Evolutionary conservation across 2,113 vertebrate species (phyloP), one percentile per base, ranked within the genome.

Genomic region (Hyaena hyaena): DNA sequence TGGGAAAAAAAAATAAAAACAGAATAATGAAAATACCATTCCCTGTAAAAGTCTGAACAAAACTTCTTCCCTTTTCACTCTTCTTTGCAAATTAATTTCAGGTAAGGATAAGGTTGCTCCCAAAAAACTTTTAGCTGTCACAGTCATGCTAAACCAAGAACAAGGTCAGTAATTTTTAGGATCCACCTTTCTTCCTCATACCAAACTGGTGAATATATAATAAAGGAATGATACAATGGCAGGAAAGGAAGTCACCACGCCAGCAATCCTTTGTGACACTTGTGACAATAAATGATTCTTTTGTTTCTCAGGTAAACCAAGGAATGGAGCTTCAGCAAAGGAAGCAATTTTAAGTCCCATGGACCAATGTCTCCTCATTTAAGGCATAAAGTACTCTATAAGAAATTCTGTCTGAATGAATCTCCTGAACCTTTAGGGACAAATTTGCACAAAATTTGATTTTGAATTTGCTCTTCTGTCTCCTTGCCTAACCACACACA

Each of bases 381-480:
- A 95, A 93, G 26, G 17, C 66, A 73, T 48, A 23, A 91, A 95
- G 28, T 88, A 73, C 35, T 58, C 93, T 63, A 48, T 50, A 65
- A 26, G 21, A 94, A 94, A 92, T 96, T 80, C 58, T 83, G 26
- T 31, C 71, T 66, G 24, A 95, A 77, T 61, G 15, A 95, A 92
- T 33, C 19, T 35, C n/a, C 65, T 66, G 16, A 73, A 76, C 31
- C 28, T 96, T 23, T 43, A 92, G 23, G 35, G 50, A 81, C n/a
- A 94, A 85, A 66, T 95, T 68, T 82, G 68, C 28, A 89, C 28
- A 89, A 91, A 89, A 88, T 9, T 26, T 77, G 43, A 35, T 53
- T 43, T 1, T 76, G 50, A 95, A 90, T 77, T 50, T 88, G 33
- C 10, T 33, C 31, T 84, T 93, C 43, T 58, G n/a, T 74, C 50